A percentile compares a stretch with the other conserved stretches of the same genome.
phyloP scores from a whole-genome alignment of 1,140 invertebrate genomes.

The Drosophila takahashii region DNA sequence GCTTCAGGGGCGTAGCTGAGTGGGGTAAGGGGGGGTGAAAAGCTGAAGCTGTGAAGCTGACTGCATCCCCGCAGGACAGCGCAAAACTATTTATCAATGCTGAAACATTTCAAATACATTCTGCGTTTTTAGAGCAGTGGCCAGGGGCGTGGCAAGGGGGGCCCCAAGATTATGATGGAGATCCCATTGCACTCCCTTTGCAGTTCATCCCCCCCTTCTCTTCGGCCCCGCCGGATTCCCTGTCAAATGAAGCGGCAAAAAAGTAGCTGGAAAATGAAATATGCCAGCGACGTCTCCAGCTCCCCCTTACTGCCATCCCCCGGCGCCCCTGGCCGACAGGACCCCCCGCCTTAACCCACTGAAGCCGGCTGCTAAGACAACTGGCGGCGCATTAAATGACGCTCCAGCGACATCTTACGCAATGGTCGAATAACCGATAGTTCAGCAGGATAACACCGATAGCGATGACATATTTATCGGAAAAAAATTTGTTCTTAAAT shows the following conservation, averaged over 20 bases:
- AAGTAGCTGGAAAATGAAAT: constrained; percentile 82
- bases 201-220: neutral
- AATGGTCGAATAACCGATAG: constrained; percentile 60
- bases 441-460: constrained; percentile 4
- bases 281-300: constrained; percentile 74
- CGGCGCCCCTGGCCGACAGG: neutral
- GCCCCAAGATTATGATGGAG: constrained; percentile 72
- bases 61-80: constrained; percentile 59
- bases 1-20: no score
- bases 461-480: constrained; percentile 10
- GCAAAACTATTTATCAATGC: constrained; percentile 83
- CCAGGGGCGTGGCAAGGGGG: neutral
- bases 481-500: no score
- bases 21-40: neutral
- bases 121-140: constrained; percentile 60
- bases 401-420: constrained; percentile 82
- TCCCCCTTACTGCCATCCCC: constrained; percentile 12
- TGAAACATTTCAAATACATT: constrained; percentile 84
- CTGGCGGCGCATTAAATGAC: constrained; percentile 82
- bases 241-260: constrained; percentile 84
- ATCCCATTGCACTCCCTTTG: constrained; percentile 17
- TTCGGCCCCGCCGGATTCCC: constrained; percentile 16
- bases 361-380: constrained; percentile 65
- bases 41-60: constrained; percentile 5
- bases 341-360: constrained; percentile 6